Evolutionary conservation across 2,888 invertebrate species (phyloP).

Genomic region (Parasteatoda lunata): DNA sequence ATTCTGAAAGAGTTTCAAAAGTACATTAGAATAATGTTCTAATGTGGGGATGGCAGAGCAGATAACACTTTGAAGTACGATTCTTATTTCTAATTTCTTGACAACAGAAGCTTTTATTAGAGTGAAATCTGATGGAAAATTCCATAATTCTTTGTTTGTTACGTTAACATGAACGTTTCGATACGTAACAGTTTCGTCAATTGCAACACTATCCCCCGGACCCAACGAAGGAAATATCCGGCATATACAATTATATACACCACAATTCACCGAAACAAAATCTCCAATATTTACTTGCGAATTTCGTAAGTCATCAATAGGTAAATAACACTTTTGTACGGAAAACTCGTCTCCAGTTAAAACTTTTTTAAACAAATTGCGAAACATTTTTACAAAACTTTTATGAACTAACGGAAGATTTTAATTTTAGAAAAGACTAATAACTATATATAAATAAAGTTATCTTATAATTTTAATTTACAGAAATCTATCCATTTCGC

Average conservation of each 20-base stretch:
- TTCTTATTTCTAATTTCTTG: not conserved
- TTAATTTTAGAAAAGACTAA: too few relatives aligned
- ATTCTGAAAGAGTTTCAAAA: constrained; percentile 13
- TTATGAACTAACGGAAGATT: too few relatives aligned
- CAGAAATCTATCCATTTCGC: too few relatives aligned
- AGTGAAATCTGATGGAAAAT: not conserved
- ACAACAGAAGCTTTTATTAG: not conserved
- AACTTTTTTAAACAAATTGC: not conserved
- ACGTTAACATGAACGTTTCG: not conserved
- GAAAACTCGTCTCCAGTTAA: not conserved
- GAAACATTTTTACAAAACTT: not conserved
- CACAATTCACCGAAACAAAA: not conserved
- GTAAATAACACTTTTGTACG: not conserved
- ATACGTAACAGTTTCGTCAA: not conserved
- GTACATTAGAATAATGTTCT: not conserved
- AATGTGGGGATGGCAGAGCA: not conserved
- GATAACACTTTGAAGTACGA: not conserved
- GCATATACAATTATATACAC: not conserved
- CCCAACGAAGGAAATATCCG: not conserved
- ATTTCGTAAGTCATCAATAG: not conserved
- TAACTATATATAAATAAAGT: too few relatives aligned
- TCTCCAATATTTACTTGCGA: not conserved
- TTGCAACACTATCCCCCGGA: not conserved
- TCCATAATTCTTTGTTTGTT: not conserved
- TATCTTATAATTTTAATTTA: too few relatives aligned